Evolutionary conservation across 2,797 vertebrate genomes (phyloP).

Genomic region (Pseudochaenichthys georgianus): DNA sequence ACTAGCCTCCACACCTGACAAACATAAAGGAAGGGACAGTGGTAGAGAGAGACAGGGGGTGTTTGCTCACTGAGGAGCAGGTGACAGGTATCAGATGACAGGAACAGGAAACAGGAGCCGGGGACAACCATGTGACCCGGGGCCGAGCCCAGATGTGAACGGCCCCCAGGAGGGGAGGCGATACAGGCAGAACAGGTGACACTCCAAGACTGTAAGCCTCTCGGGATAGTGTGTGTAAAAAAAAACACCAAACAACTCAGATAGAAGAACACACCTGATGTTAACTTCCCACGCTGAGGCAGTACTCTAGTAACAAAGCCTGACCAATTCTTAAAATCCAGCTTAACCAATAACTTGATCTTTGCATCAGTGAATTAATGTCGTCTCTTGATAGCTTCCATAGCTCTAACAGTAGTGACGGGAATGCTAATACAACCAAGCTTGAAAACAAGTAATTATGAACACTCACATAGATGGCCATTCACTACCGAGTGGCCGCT

Average conservation of each 20-base stretch:
- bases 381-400: conserved; percentile 29
- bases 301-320: not conserved
- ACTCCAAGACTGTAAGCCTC: conserved; percentile 1
- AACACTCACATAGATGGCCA: conserved; percentile 66
- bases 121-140: conserved; percentile 50
- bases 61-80: conserved; percentile 55
- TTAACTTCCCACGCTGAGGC: not conserved
- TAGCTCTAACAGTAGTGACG: conserved; percentile 34
- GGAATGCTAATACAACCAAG: conserved; percentile 61
- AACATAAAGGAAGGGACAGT: not conserved
- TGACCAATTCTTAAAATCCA: conserved; percentile 12
- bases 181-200: conserved; percentile 52
- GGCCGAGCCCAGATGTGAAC: conserved; percentile 51
- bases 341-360: conserved; percentile 26
- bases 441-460: conserved; percentile 50
- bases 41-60: conserved; percentile 27
- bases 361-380: conserved; percentile 41
- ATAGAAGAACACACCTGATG: conserved; percentile 1
- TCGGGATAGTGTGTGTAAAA: not conserved
- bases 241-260: conserved; percentile 6
- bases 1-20: conserved; percentile 5
- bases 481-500: conserved; percentile 49
- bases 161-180: conserved; percentile 23
- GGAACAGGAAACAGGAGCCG: conserved; percentile 66
- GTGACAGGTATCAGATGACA: conserved; percentile 68